Percentiles rank a stretch among this genome's conserved stretches.
These are phyloP conservation scores for Muscicapa striata DNA, from an alignment of 2,797 vertebrate species.

Conservation along the genomic window DNA sequence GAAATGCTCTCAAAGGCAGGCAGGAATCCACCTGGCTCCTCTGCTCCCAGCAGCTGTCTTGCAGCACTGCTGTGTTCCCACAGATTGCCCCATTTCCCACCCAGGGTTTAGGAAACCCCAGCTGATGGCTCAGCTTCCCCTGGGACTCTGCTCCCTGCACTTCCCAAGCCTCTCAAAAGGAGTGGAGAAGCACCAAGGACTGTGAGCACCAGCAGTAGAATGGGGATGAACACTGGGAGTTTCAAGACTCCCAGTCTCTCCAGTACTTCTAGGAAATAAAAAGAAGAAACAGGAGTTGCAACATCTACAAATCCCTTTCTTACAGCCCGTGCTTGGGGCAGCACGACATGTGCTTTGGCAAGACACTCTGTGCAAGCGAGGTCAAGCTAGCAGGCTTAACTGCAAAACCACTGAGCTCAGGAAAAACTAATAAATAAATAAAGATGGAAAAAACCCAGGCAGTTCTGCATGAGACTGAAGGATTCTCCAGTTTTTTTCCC, in stretches of 20 bases:
- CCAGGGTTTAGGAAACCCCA: background rate
- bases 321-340: slow-evolving; percentile 50
- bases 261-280: slow-evolving; percentile 47
- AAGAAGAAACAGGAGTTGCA: slow-evolving; percentile 47
- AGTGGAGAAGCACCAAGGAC: background rate
- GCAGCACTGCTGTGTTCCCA: background rate
- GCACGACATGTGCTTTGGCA: slow-evolving; percentile 62
- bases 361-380: slow-evolving; percentile 1
- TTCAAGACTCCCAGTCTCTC: background rate
- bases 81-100: background rate
- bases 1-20: background rate
- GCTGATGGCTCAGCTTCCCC: background rate
- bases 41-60: background rate
- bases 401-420: slow-evolving; percentile 45
- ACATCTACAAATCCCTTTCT: slow-evolving; percentile 54
- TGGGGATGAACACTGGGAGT: background rate
- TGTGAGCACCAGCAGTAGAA: background rate
- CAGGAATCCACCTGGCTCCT: background rate
- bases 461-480: background rate
- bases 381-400: slow-evolving; percentile 27
- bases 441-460: background rate
- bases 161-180: background rate
- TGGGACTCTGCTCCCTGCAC: background rate
- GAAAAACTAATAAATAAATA: slow-evolving; percentile 32
- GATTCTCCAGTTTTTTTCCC: background rate